Evolutionary conservation across 1,140 invertebrate species (phyloP).

Genomic region (Platorchestia sp.): DNA sequence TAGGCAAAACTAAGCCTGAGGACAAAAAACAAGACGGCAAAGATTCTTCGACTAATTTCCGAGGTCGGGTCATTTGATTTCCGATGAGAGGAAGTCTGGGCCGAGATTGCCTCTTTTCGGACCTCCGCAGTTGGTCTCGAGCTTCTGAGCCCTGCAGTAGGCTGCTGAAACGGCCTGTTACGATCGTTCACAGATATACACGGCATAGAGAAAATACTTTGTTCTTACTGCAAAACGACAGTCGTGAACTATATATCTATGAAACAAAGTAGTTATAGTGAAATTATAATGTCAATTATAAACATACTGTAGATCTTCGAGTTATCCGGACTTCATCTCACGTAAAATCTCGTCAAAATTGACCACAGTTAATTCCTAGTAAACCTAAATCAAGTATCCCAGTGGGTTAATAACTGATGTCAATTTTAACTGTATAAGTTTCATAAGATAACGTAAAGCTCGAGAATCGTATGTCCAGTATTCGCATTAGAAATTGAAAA

Average conservation of each 20-base stretch:
- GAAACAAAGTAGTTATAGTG: not conserved
- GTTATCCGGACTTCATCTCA: too few relatives aligned
- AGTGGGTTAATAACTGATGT: too few relatives aligned
- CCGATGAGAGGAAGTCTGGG: slow-evolving; percentile 17
- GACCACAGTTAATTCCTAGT: too few relatives aligned
- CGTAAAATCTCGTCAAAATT: too few relatives aligned
- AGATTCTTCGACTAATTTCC: slow-evolving; percentile 42
- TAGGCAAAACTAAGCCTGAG: not conserved
- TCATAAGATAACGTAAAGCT: too few relatives aligned
- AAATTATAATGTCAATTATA: not conserved
- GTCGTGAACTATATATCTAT: not conserved
- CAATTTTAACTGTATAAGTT: too few relatives aligned
- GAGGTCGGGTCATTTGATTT: slow-evolving; percentile 51
- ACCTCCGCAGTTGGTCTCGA: not conserved
- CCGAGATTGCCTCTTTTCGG: slow-evolving; percentile 34
- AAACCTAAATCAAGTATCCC: too few relatives aligned
- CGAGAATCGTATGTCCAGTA: too few relatives aligned
- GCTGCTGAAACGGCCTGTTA: not conserved
- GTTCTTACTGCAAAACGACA: not conserved
- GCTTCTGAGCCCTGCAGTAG: not conserved
- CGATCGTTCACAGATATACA: not conserved
- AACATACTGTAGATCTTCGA: too few relatives aligned
- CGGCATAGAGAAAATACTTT: not conserved
- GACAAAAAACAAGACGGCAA: not conserved
- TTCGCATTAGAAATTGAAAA: too few relatives aligned